These are phyloP conservation scores for Acronicta psi DNA, from an alignment of 2,888 invertebrate species.

Conservation along the genomic window DNA sequence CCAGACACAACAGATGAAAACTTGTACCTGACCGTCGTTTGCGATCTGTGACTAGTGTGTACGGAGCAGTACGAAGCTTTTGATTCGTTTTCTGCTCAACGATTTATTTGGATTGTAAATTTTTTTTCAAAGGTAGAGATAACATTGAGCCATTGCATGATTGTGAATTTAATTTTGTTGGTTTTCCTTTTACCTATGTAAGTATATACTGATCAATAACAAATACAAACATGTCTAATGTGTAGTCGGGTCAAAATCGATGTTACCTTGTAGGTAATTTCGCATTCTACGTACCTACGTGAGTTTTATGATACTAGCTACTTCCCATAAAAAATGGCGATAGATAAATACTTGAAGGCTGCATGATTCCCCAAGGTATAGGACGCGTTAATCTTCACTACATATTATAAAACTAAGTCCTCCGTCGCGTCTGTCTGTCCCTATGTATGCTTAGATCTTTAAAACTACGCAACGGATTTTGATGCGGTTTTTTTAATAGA, in stretches of 20 bases:
- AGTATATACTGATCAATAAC: not conserved
- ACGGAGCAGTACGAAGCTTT: not conserved
- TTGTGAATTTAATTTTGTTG: conserved; percentile 5
- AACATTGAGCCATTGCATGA: conserved; percentile 7
- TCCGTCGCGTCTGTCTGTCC: too few species aligned
- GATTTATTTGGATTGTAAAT: conserved; percentile 11
- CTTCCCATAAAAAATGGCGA: too few species aligned
- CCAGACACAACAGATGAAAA: too few species aligned
- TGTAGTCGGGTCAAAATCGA: conserved; percentile 10
- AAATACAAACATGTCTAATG: not conserved
- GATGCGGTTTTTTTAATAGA: too few species aligned
- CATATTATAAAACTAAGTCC: too few species aligned
- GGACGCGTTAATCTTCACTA: too few species aligned
- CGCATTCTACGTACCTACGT: too few species aligned
- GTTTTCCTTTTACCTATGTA: not conserved
- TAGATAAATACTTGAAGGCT: too few species aligned
- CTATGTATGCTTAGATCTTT: too few species aligned
- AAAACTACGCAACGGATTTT: too few species aligned
- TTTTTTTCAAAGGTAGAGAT: conserved; percentile 4
- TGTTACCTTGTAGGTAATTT: conserved; percentile 21
- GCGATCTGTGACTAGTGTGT: not conserved
- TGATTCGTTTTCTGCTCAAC: not conserved
- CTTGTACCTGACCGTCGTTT: too few species aligned
- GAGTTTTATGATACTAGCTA: conserved; percentile 2
- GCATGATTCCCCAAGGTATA: too few species aligned